These are phyloP conservation scores for Caenorhabditis japonica DNA, from an alignment of 2,888 invertebrate species.

Conservation along the genomic window DNA sequence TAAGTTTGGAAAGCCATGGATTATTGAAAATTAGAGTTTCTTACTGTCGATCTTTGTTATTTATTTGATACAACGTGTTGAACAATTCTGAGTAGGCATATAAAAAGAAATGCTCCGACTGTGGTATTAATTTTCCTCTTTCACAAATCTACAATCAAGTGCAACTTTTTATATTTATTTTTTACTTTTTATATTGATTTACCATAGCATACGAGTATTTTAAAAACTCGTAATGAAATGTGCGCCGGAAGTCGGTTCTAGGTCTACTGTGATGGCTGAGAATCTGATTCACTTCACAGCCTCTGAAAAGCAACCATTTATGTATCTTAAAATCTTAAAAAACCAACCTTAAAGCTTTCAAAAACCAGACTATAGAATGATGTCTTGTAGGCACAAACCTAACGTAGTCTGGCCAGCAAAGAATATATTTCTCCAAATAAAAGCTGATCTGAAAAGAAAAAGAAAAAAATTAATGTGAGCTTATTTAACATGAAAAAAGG, in stretches of 20 bases:
- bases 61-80: constrained; percentile 66
- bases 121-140: constrained; percentile 49
- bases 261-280: constrained; percentile 53
- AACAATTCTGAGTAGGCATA: constrained; percentile 59
- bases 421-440: constrained; percentile 56
- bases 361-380: constrained; percentile 61
- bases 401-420: constrained; percentile 58
- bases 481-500: background rate
- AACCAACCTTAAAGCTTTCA: constrained; percentile 57
- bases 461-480: background rate
- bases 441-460: constrained; percentile 52
- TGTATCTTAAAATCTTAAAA: background rate
- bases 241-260: constrained; percentile 58
- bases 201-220: constrained; percentile 73
- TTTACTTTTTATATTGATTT: background rate
- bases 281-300: constrained; percentile 69
- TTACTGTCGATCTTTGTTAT: constrained; percentile 67
- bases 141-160: constrained; percentile 57
- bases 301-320: constrained; percentile 47
- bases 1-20: background rate
- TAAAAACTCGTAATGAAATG: constrained; percentile 70
- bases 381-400: constrained; percentile 56
- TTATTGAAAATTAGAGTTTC: background rate
- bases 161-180: no score
- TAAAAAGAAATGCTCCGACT: constrained; percentile 51